Percentiles rank a stretch among this genome's conserved stretches.
These are phyloP conservation scores for Diabrotica undecimpunctata DNA, from an alignment of 1,140 invertebrate genomes.

Conservation along the genomic window DNA sequence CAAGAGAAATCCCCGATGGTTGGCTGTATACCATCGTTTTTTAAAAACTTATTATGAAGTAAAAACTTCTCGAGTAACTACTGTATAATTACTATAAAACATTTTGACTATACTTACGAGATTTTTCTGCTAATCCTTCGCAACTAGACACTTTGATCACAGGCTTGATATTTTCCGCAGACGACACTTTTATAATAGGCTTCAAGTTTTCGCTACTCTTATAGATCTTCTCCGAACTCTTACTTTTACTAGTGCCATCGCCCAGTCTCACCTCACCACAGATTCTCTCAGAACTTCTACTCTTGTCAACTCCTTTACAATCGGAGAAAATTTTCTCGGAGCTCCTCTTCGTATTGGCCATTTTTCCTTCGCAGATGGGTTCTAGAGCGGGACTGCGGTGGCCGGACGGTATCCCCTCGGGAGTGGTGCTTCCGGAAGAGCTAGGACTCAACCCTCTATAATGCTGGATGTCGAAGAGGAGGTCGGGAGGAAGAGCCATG, in stretches of 20 bases:
- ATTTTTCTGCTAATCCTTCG: too few species aligned
- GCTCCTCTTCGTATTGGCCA: conserved; percentile 16
- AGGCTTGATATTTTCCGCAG: conserved; percentile 25
- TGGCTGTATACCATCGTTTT: too few species aligned
- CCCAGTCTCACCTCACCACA: too few species aligned
- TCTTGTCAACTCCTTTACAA: background rate
- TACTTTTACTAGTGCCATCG: background rate
- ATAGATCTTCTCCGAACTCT: conserved; percentile 15
- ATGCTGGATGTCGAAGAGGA: conserved; percentile 72
- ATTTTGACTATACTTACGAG: too few species aligned
- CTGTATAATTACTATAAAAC: too few species aligned
- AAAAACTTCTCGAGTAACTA: too few species aligned
- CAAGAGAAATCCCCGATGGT: too few species aligned
- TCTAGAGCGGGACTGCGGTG: conserved; percentile 43
- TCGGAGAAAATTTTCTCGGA: conserved; percentile 16
- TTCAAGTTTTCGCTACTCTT: conserved; percentile 31
- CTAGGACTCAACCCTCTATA: conserved; percentile 61
- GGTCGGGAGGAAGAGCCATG: conserved; percentile 59
- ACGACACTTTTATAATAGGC: conserved; percentile 34
- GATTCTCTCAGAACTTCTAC: conserved; percentile 21
- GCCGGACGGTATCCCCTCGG: conserved; percentile 48
- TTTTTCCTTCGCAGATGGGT: conserved; percentile 44
- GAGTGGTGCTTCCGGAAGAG: conserved; percentile 59
- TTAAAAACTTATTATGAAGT: too few species aligned
- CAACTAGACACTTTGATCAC: background rate